phyloP scores from a whole-genome alignment of 2,797 vertebrate species.

The Neosilurus hyrtlii region DNA sequence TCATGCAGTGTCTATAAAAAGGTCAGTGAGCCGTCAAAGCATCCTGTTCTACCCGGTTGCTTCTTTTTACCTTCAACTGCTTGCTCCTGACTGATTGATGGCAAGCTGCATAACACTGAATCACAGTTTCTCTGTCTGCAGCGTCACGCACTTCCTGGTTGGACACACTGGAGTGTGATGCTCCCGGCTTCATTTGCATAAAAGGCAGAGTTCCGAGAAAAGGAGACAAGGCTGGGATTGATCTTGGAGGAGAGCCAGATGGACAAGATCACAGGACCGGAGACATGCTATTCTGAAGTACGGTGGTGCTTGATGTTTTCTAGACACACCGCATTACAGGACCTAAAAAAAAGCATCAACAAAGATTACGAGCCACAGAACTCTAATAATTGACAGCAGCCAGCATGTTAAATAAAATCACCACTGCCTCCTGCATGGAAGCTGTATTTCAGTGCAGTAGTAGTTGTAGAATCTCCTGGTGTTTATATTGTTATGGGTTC shows the following conservation, averaged over 20 bases:
- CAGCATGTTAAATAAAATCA: conserved; percentile 1
- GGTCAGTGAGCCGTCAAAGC: conserved; percentile 24
- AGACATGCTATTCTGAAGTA: not conserved
- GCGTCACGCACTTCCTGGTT: conserved; percentile 61
- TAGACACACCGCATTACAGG: not conserved
- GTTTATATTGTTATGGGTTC: not conserved
- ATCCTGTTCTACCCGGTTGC: conserved; percentile 14
- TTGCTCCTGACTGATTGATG: conserved; percentile 40
- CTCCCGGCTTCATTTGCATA: conserved; percentile 54
- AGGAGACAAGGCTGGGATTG: conserved; percentile 21
- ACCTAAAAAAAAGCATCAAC: not conserved
- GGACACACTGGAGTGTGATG: conserved; percentile 57
- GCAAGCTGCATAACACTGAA: conserved; percentile 40
- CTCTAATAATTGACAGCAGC: not conserved
- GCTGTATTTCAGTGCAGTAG: not conserved
- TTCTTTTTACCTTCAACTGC: conserved; percentile 46
- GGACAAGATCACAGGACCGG: not conserved
- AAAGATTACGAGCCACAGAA: not conserved
- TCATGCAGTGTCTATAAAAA: conserved; percentile 21
- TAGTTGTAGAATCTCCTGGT: not conserved
- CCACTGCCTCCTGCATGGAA: not conserved
- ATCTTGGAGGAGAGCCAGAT: conserved; percentile 28
- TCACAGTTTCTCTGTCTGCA: conserved; percentile 49
- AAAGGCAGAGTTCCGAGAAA: conserved; percentile 54
- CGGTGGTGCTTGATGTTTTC: not conserved